Evolutionary conservation across 2,888 invertebrate species (phyloP), one percentile per base, ranked within the genome.

Genomic region (Tetragonisca angustula): DNA sequence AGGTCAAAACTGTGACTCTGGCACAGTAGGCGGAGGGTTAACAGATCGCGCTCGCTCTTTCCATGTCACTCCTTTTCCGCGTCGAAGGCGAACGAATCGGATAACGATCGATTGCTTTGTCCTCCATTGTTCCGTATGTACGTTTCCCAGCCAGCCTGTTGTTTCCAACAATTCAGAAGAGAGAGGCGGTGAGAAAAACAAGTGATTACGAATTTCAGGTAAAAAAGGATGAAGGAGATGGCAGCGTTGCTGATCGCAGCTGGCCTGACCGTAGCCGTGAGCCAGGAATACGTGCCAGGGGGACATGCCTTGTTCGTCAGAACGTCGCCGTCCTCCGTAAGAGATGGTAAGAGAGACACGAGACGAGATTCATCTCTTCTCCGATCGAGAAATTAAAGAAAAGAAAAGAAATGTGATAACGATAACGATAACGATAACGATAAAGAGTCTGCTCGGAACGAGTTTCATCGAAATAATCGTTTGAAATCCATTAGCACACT

Each of bases 401-500:
- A 13, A 64, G 27, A 69, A 50, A 76, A 43, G 1, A 52, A 71
- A 50, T 11, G 9, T 11, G 43, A 43, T 43, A 32, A 32, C 32
- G 32, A 32, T 32, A 43, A 9, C 0, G 11, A 43, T 43, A 43
- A 43, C 9, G 43, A 43, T 43, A 9, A 13, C 49, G 36, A 56
- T 54, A 61, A 65, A 76, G 61, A 81, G 43, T 61, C 64, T 87
- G 65, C 61, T 32, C 32, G 36, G 49, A 77, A 72, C 5, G n/a
- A 36, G n/a, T 84, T 81, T 87, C 70, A 84, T 74, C 49, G 74
- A 82, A 81, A 80, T 65, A 84, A 84, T 84, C 81, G 79, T 87
- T 89, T 89, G 69, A 85, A 88, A 90, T 91, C 84, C 83, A 86
- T 85, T 84, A 93, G 92, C 85, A 83, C 90, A 85, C 79, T 87